Evolutionary conservation across 1,140 invertebrate species (phyloP).

Genomic region (Thaumetopoea pityocampa): DNA sequence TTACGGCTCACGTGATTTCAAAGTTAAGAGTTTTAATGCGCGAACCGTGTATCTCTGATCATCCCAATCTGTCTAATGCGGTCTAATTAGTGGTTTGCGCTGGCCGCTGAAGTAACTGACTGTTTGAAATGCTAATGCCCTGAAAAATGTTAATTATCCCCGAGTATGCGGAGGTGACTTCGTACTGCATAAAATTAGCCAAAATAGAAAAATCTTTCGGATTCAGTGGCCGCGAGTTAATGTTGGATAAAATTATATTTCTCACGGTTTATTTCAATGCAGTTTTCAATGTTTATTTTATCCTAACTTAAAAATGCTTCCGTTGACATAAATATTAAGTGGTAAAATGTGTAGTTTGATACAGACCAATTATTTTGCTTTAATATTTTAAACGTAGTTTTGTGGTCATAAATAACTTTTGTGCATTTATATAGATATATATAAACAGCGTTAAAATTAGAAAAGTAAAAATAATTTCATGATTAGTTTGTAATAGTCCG

Average conservation of each 20-base stretch:
- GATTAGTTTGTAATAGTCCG: too few species aligned
- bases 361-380: too few species aligned
- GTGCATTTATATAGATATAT: too few species aligned
- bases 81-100: conserved; percentile 53
- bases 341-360: conserved; percentile 3
- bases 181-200: conserved; percentile 10
- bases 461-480: too few species aligned
- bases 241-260: conserved; percentile 1
- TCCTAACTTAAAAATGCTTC: conserved; percentile 2
- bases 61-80: conserved; percentile 54
- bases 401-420: too few species aligned
- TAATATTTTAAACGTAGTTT: too few species aligned
- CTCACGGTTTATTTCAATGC: conserved; percentile 2
- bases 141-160: conserved; percentile 36
- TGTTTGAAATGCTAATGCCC: conserved; percentile 40
- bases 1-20: conserved; percentile 57
- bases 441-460: too few species aligned
- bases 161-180: conserved; percentile 8
- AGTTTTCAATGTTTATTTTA: conserved; percentile 12
- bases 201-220: conserved; percentile 21
- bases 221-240: neutral
- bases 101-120: conserved; percentile 24
- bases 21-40: conserved; percentile 67
- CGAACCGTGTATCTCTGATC: conserved; percentile 65
- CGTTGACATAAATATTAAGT: conserved; percentile 6